Evolutionary conservation across 1,140 invertebrate species (phyloP), one percentile per base, ranked within the genome.

Genomic region (Cataglyphis hispanica): DNA sequence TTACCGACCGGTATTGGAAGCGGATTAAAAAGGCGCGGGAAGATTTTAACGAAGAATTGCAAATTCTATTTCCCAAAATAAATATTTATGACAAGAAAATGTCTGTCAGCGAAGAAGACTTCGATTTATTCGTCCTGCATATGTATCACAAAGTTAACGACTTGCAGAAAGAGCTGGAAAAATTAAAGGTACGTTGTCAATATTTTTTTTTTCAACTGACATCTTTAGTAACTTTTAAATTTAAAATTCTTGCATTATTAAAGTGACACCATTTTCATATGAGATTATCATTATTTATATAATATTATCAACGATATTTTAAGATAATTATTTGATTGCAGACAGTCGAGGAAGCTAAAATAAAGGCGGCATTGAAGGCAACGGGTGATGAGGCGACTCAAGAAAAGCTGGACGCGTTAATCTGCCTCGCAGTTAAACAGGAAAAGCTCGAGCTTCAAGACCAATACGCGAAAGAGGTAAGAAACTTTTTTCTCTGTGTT

Each of bases 1-100:
- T 98, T 0, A 95, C 96, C 0, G 97, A 97, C 87, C 96, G 96
- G 89, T 98, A 97, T 87, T 97, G 97, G 97, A 96, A 96, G 27
- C 91, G 95, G 90, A 96, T 97, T 22, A 96, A 97, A 87, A 91
- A 95, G n/a, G 97, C 97, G 4, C 95, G 97, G 1, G 96, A 96
- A 83, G 95, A 96, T 88, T 98, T 97, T 86, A 95, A 97, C 75
- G 96, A 97, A 19, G 97, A 98, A 93, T 94, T 98, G 53, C 96
- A 97, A 92, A 96, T 96, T 69, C 92, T 98, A 8, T 97, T 97
- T 91, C 97, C 97, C 0, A 96, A 96, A 50, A 93, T 97, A 0
- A 96, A 97, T 90, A 94, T 98, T 27, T 90, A 95, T 1, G 96
- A 97, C 0, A 96, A 97, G 86, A 96, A 96, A 66, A 90, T 97